These are phyloP conservation scores for Calliopsis andreniformis DNA, from an alignment of 1,140 invertebrate species.

Conservation along the genomic window DNA sequence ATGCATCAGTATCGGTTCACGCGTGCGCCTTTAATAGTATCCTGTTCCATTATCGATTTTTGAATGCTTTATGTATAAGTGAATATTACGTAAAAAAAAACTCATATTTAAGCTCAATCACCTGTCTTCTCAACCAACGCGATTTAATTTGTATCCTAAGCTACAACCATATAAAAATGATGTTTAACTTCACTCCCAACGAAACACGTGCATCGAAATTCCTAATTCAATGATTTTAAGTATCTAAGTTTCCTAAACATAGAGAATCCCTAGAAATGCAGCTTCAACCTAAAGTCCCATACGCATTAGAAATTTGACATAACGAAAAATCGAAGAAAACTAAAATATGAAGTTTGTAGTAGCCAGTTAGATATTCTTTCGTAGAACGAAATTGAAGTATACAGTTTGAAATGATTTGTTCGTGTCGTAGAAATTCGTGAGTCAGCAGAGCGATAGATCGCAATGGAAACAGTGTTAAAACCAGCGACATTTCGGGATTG, in stretches of 20 bases:
- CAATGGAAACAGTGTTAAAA: neutral
- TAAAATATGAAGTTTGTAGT: no score
- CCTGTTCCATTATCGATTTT: slow-evolving; percentile 67
- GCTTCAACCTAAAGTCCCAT: neutral
- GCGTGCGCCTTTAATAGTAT: slow-evolving; percentile 64
- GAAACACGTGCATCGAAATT: neutral
- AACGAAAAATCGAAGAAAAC: neutral
- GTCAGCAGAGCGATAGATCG: no score
- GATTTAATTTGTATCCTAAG: no score
- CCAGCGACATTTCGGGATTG: neutral
- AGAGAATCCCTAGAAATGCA: slow-evolving; percentile 13
- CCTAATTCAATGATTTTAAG: slow-evolving; percentile 8
- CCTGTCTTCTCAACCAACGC: neutral
- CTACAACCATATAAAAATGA: no score
- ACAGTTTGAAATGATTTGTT: no score
- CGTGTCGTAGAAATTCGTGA: no score
- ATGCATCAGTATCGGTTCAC: slow-evolving; percentile 64
- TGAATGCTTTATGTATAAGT: slow-evolving; percentile 34
- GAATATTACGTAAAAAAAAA: slow-evolving; percentile 46
- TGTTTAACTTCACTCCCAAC: no score
- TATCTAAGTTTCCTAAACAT: neutral
- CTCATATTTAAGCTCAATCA: neutral
- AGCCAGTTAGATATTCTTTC: no score
- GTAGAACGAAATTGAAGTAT: no score
- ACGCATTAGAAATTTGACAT: neutral